Evolutionary conservation across 1,140 invertebrate genomes (phyloP).

Genomic region (Ceratoteleas bidentatus): DNA sequence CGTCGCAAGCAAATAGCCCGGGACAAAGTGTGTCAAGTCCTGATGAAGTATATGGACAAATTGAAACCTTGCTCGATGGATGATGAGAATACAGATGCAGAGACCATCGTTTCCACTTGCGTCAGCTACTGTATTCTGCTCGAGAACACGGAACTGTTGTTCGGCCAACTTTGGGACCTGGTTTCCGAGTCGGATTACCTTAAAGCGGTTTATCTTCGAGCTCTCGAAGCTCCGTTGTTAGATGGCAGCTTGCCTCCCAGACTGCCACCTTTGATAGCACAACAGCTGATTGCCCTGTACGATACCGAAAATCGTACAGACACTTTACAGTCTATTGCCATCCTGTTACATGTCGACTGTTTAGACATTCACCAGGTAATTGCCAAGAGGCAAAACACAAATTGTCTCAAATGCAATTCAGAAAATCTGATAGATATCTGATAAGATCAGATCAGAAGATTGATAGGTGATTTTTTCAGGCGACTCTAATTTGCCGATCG

Average conservation of each 20-base stretch:
- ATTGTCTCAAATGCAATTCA: no score
- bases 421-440: no score
- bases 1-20: constrained; percentile 83
- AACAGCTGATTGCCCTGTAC: constrained; percentile 85
- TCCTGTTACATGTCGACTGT: constrained; percentile 91
- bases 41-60: constrained; percentile 82
- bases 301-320: constrained; percentile 82
- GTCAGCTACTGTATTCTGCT: constrained; percentile 78
- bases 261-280: constrained; percentile 85
- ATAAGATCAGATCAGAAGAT: no score
- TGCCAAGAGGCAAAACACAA: background rate
- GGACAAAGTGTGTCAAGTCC: constrained; percentile 82
- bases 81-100: constrained; percentile 46
- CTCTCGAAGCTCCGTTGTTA: constrained; percentile 81
- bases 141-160: constrained; percentile 81
- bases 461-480: constrained; percentile 72
- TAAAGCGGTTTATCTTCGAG: constrained; percentile 79
- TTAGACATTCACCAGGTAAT: constrained; percentile 92
- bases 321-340: constrained; percentile 89
- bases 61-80: constrained; percentile 80
- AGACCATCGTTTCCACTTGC: constrained; percentile 72
- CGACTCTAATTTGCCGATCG: constrained; percentile 89
- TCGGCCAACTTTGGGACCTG: constrained; percentile 82
- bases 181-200: constrained; percentile 76
- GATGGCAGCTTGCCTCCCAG: constrained; percentile 80